These are phyloP conservation scores for Dicrurus megarhynchus DNA, from an alignment of 2,113 vertebrate genomes.

Conservation along the genomic window DNA sequence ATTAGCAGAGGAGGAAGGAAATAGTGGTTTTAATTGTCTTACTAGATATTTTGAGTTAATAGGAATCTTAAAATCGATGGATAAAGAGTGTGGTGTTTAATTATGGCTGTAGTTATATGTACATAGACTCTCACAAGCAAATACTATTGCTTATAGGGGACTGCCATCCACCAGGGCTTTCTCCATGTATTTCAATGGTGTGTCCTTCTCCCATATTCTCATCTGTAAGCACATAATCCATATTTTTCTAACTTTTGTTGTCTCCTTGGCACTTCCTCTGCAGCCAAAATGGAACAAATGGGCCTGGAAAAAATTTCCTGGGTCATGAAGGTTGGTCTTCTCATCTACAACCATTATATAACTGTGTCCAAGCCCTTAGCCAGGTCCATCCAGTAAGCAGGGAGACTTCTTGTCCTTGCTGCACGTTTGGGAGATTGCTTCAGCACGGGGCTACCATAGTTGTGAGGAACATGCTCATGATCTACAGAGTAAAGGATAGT, in stretches of 20 bases:
- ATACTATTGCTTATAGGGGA: neutral
- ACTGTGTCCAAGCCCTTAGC: neutral
- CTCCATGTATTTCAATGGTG: neutral
- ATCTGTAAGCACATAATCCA: neutral
- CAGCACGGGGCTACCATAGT: neutral
- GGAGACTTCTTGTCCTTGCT: neutral
- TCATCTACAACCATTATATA: neutral
- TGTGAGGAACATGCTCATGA: fast-evolving
- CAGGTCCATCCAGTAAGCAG: neutral
- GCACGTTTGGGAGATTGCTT: neutral
- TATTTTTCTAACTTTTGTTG: neutral
- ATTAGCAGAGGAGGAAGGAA: neutral
- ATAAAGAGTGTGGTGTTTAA: neutral
- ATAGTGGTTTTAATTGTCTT: neutral
- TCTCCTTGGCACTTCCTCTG: neutral
- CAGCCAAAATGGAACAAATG: neutral
- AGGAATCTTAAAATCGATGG: neutral
- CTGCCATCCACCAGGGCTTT: neutral
- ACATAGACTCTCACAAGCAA: neutral
- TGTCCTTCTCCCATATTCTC: neutral
- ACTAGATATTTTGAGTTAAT: neutral
- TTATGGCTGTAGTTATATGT: neutral
- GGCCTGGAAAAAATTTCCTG: neutral
- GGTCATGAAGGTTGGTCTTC: neutral
- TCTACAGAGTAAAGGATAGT: neutral